Base-by-base conservation (phyloP, 1,140 invertebrate species). In the Sarcophaga peregrina region DNA sequence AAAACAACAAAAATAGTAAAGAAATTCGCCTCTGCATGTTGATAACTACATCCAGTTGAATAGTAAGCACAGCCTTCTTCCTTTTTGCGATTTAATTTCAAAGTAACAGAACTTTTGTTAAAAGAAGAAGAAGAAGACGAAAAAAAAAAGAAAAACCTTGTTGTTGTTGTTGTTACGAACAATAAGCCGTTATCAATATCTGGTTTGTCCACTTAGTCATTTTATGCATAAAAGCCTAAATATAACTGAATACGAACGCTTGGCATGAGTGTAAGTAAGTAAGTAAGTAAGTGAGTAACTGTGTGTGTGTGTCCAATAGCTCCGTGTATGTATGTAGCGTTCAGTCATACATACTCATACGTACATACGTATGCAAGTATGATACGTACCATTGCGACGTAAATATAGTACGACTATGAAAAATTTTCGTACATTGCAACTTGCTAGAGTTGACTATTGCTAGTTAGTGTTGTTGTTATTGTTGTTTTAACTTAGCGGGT, bases 171-270 rank as follows among this genome's bases (percentile, higher is more conserved):
- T 68, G 75, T 78, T 78, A 68, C 85, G 87, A 87, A 86, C 88
- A 87, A 52, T 89, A 88, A 89, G 88, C 88, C 88, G 88, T 89
- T 89, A 89, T 89, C 88, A 89, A 89, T 89, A 89, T 89, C 88
- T 88, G 88, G 88, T 89, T 89, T 89, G 88, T 89, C 88, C 87
- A 89, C 88, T 89, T 87, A 85, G 84, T 83, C 83, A 84, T 81
- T 84, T 80, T 82, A 74, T 75, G 78, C 72, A 85, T 81, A 73
- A 81, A 85, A 46, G 82, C 50, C 82, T 37, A 37, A 37, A 37
- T 37, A 37, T 37, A 37, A 37, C 25, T 37, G 25, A 37, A 37
- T 37, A 37, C 25, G 25, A 4, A 37, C 25, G 25, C 25, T 4
- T 37, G 25, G 25, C 25, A 37, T 37, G 1, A 37, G 25, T 80